Base-by-base conservation (phyloP, 2,888 invertebrate genomes). In the Taphrorychus bicolor region DNA sequence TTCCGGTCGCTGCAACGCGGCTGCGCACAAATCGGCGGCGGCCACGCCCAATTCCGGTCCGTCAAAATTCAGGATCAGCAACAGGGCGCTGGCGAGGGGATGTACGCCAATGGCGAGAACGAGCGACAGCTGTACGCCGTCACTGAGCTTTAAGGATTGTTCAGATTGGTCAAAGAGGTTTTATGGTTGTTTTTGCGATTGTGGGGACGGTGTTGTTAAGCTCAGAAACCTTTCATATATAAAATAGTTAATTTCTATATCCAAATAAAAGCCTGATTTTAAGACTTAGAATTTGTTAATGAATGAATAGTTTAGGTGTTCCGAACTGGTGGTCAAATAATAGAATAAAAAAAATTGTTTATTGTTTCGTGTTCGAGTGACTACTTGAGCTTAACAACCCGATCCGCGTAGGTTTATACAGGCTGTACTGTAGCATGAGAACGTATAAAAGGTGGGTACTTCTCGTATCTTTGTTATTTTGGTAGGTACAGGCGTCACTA, bases 91-190 rank as follows among this genome's bases (percentile, higher is more conserved):
- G 78, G 80, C 53, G 80, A 83, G 59, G 76, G 78, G 14, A 77
- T 83, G 76, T 80, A 83, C 69, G 80, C 82, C 2, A 81, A 83
- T 63, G 80, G 80, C 66, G 84, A 84, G 59, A 84, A 82, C 72
- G 83, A 85, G 71, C 81, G 84, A 69, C 82, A 82, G 71, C 74
- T 92, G 72, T 92, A 91, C 79, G 92, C 91, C 56, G 91, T 93
- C 72, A 90, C 93, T 62, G 90, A 87, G 79, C 84, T 89, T 83
- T 89, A 87, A 84, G 45, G 48, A 18, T 18, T 64, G 48, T 53
- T 54, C 45, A 22, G 16, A 14, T 53, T 61, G 53, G 41, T 61
- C 53, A 53, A n/a, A 32, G 11, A 16, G 9, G 45, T 57, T 42
- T 14, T 45, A 11, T 17, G 14, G 2, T 17, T 45, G 18, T 11